These are phyloP conservation scores for Lasiommata megera DNA, from an alignment of 2,888 invertebrate genomes.

Conservation along the genomic window DNA sequence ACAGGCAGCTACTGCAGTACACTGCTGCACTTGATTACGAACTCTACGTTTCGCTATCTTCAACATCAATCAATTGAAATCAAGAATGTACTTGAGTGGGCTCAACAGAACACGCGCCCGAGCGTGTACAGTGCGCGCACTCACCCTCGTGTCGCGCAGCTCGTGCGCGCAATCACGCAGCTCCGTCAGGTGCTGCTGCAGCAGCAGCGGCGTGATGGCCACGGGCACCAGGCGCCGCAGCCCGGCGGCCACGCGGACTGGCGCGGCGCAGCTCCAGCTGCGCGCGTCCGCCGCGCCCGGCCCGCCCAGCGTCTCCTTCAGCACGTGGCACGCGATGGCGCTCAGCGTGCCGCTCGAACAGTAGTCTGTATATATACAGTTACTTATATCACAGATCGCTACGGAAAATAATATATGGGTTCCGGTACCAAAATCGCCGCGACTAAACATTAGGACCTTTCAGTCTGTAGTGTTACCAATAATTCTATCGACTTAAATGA, in stretches of 20 bases:
- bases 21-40: too few species aligned
- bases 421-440: too few species aligned
- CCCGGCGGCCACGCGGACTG: conserved; percentile 84
- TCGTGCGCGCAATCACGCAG: conserved; percentile 23
- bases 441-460: too few species aligned
- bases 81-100: too few species aligned
- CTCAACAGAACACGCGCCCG: too few species aligned
- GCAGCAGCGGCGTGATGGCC: conserved; percentile 33
- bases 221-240: conserved; percentile 81
- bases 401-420: too few species aligned
- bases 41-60: too few species aligned
- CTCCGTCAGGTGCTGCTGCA: conserved; percentile 55
- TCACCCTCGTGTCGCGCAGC: conserved; percentile 33
- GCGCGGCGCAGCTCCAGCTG: conserved; percentile 84
- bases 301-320: conserved; percentile 83
- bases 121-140: not conserved
- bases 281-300: conserved; percentile 72
- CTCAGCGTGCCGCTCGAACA: conserved; percentile 48
- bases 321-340: conserved; percentile 85
- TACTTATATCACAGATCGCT: too few species aligned
- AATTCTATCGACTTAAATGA: too few species aligned
- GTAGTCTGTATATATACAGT: not conserved
- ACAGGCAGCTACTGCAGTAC: too few species aligned
- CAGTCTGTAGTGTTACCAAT: too few species aligned
- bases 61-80: too few species aligned